These are phyloP conservation scores for Tetragonula clypearis DNA, from an alignment of 1,140 invertebrate genomes.

Conservation along the genomic window DNA sequence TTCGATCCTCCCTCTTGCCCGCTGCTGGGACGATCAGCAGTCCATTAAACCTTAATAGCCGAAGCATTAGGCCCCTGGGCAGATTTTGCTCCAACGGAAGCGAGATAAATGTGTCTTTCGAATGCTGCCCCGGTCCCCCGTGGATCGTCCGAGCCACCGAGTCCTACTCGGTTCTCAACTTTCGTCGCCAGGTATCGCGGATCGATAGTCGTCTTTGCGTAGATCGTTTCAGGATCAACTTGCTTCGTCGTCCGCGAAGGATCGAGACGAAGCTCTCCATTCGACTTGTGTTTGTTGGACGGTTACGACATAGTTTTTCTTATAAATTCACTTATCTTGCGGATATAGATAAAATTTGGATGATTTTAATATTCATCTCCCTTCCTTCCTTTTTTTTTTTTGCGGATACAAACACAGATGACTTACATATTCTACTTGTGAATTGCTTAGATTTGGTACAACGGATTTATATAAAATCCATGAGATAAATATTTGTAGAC, in stretches of 20 bases:
- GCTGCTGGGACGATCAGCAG: conserved; percentile 63
- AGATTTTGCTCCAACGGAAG: conserved; percentile 74
- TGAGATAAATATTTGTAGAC: not conserved
- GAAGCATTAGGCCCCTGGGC: conserved; percentile 77
- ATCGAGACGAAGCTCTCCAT: not conserved
- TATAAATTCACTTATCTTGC: not conserved
- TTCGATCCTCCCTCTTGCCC: conserved; percentile 15
- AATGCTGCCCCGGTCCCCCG: conserved; percentile 49
- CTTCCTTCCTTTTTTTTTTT: not conserved
- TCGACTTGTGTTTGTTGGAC: not conserved
- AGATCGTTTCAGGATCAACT: not conserved
- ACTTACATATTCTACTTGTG: not conserved
- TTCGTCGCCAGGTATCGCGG: not conserved
- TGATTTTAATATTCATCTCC: too few relatives aligned
- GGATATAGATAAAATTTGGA: not conserved
- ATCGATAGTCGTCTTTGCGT: conserved; percentile 17
- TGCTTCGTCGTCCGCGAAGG: not conserved
- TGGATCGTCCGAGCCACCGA: conserved; percentile 24
- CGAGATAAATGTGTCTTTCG: conserved; percentile 76
- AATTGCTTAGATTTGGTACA: not conserved
- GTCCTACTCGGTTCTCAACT: not conserved
- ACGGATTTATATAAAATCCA: not conserved
- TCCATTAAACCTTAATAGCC: conserved; percentile 76
- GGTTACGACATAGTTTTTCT: not conserved
- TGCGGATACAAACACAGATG: not conserved